Percentiles rank a stretch among this genome's conserved stretches.
Conservation (phyloP, 2,888 invertebrate genomes). For the Calephelis perditalis region DNA sequence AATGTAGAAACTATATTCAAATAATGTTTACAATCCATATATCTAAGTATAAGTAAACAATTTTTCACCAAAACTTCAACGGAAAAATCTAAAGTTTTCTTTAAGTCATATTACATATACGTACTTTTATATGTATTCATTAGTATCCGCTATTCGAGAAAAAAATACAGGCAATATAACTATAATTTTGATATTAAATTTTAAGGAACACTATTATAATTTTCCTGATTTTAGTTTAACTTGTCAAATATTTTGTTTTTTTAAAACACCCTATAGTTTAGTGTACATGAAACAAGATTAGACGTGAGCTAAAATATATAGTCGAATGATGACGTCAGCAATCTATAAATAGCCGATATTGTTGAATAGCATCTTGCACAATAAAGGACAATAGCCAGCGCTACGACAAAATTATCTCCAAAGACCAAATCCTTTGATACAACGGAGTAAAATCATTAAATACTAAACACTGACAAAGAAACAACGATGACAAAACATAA, state of each 20-base stretch:
- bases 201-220: too few species aligned
- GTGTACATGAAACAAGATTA: slow-evolving; percentile 48
- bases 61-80: too few species aligned
- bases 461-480: slow-evolving; percentile 57
- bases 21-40: too few species aligned
- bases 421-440: slow-evolving; percentile 57
- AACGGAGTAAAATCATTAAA: slow-evolving; percentile 60
- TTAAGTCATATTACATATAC: too few species aligned
- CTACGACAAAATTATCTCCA: slow-evolving; percentile 66
- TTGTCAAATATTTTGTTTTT: background rate
- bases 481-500: slow-evolving; percentile 34
- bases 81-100: too few species aligned
- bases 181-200: too few species aligned
- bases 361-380: slow-evolving; percentile 70
- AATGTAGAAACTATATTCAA: too few species aligned
- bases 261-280: slow-evolving; percentile 44
- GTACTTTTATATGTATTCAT: too few species aligned
- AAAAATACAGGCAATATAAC: too few species aligned
- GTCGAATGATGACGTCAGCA: slow-evolving; percentile 60
- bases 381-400: slow-evolving; percentile 53
- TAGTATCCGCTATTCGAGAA: too few species aligned
- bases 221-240: background rate
- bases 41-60: too few species aligned
- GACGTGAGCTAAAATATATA: slow-evolving; percentile 62
- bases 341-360: slow-evolving; percentile 48